A percentile compares a stretch with the other conserved stretches of the same genome.
These are phyloP conservation scores for Elanoides forficatus DNA, from an alignment of 2,113 vertebrate genomes.

Conservation along the genomic window DNA sequence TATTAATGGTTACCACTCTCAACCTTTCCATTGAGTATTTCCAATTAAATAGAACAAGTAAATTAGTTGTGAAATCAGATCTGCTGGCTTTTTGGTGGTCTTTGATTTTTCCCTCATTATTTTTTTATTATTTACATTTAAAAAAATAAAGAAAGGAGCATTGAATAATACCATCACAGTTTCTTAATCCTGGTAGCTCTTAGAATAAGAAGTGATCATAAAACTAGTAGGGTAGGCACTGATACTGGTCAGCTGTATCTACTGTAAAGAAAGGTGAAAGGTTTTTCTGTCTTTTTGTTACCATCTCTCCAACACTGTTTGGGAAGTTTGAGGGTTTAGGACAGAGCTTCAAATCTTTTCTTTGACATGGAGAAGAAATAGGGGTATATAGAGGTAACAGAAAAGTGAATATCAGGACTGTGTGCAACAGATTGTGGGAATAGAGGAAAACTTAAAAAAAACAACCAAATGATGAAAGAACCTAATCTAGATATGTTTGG, in stretches of 20 bases:
- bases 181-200: background rate
- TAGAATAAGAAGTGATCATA: background rate
- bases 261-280: background rate
- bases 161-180: background rate
- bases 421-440: background rate
- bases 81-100: background rate
- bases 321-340: background rate
- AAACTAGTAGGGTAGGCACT: background rate
- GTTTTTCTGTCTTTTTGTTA: background rate
- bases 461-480: background rate
- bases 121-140: background rate
- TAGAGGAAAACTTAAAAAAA: background rate
- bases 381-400: fast-evolving
- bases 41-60: background rate
- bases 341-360: background rate
- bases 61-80: background rate
- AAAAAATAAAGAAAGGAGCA: background rate
- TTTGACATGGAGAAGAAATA: background rate
- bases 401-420: background rate
- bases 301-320: background rate
- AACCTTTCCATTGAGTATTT: background rate
- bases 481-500: background rate
- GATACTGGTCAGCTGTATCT: background rate
- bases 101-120: background rate
- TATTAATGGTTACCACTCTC: background rate